Base-by-base conservation (phyloP, 2,888 invertebrate genomes). In the Rhamphomyia laevipes region DNA sequence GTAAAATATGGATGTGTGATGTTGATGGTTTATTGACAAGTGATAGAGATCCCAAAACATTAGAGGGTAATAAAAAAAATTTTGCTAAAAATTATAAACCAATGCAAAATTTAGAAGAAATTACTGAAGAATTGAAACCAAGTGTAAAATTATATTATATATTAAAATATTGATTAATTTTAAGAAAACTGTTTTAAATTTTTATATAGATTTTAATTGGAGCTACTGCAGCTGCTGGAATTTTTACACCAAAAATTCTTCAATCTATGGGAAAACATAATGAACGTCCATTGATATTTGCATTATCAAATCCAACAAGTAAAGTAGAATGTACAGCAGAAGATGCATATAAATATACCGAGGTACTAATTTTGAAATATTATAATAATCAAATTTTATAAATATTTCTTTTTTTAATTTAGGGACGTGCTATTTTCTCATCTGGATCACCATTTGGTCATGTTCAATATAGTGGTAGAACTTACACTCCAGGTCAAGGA, bases 291-390 rank as follows among this genome's bases (percentile, higher is more conserved):
- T 80, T 99, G 57, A 84, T 99, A 55, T 97, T 99, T 67, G 97
- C 99, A 11, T 77, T 99, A 40, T 96, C 96, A 58, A 99, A 99
- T 74, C 99, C 99, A 7, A 99, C 99, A 1, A 84, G 83, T 69
- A 92, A 91, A 75, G 94, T 99, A 1, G 99, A 99, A 72, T 99
- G 99, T 66, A 97, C 97, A 1, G 96, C 99, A 3, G 88, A 95
- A 62, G 84, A 86, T 58, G 97, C 97, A 0, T 99, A 92, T 65
- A 78, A 77, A n/a, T 65, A 85, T 59, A 95, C 96, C 2, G 84
- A 92, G 61, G 97, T 96, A 41, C 79, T 84, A 52, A 31, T n/a
- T 11, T 42, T n/a, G 11, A 15, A 21, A 27, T 7, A 27, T 27
- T 2, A 7, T n/a, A 45, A 13, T 18, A 10, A 5, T 17, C 9